These are phyloP conservation scores for Sarcophaga rosellei DNA, from an alignment of 2,888 invertebrate genomes.

Conservation along the genomic window DNA sequence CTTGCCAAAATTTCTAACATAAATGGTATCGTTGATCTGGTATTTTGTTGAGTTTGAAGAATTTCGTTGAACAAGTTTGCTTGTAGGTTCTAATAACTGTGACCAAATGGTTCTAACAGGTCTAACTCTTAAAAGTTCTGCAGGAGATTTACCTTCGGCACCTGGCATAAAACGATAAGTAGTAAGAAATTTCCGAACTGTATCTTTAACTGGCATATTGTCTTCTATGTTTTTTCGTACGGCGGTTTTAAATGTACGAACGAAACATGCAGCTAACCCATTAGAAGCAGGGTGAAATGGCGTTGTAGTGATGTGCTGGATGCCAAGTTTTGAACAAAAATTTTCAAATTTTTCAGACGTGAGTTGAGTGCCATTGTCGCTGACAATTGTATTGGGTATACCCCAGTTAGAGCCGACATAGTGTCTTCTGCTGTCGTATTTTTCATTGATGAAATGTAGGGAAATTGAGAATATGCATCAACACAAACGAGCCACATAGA, in stretches of 20 bases:
- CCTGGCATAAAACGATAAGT: constrained; percentile 59
- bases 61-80: constrained; percentile 6
- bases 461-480: too few species aligned
- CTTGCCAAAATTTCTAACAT: neutral
- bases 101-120: constrained; percentile 48
- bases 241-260: constrained; percentile 1
- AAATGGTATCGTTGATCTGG: neutral
- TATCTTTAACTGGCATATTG: constrained; percentile 32
- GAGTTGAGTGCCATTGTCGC: too few species aligned
- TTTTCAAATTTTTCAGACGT: too few species aligned
- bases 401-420: too few species aligned
- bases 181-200: constrained; percentile 45
- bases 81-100: constrained; percentile 34
- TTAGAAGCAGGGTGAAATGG: too few species aligned
- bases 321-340: too few species aligned
- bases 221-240: constrained; percentile 48
- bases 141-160: constrained; percentile 50
- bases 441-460: too few species aligned
- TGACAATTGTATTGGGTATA: too few species aligned
- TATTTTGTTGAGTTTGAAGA: constrained; percentile 1
- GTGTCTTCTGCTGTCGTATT: too few species aligned
- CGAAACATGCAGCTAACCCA: neutral
- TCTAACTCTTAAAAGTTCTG: constrained; percentile 53
- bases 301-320: too few species aligned
- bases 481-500: too few species aligned